Percentiles rank a stretch among this genome's conserved stretches.
These are phyloP conservation scores for Mimachlamys varia DNA, from an alignment of 2,888 invertebrate species.

Conservation along the genomic window DNA sequence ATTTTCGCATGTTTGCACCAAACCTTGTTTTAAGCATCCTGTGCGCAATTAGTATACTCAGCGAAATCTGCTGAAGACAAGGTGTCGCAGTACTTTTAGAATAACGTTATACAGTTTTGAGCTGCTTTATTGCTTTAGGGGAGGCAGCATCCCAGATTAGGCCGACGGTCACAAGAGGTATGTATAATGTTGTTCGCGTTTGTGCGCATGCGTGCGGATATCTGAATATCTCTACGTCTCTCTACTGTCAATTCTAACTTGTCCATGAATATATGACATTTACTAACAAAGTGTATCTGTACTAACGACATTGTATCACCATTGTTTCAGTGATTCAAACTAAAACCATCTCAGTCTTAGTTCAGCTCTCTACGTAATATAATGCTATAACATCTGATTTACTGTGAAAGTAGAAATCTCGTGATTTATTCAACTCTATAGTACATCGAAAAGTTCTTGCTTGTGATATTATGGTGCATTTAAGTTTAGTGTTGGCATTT, in stretches of 20 bases:
- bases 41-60: not conserved
- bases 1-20: not conserved
- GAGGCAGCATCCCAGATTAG: slow-evolving; percentile 20
- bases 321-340: not conserved
- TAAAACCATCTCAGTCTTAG: not conserved
- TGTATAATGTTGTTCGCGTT: slow-evolving; percentile 29
- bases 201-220: slow-evolving; percentile 18
- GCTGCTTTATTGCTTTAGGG: slow-evolving; percentile 27
- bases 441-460: too few species aligned
- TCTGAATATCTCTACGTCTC: not conserved
- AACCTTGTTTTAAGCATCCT: not conserved
- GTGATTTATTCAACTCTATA: too few species aligned
- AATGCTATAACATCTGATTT: not conserved
- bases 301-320: not conserved
- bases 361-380: not conserved
- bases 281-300: not conserved
- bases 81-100: not conserved
- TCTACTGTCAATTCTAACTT: slow-evolving; percentile 4
- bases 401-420: not conserved
- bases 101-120: not conserved
- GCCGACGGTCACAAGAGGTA: slow-evolving; percentile 3
- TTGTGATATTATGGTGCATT: too few species aligned
- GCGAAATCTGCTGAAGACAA: not conserved
- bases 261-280: not conserved
- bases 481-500: too few species aligned